These are phyloP conservation scores for Nannoperca australis DNA, from an alignment of 2,797 vertebrate genomes.

Conservation along the genomic window DNA sequence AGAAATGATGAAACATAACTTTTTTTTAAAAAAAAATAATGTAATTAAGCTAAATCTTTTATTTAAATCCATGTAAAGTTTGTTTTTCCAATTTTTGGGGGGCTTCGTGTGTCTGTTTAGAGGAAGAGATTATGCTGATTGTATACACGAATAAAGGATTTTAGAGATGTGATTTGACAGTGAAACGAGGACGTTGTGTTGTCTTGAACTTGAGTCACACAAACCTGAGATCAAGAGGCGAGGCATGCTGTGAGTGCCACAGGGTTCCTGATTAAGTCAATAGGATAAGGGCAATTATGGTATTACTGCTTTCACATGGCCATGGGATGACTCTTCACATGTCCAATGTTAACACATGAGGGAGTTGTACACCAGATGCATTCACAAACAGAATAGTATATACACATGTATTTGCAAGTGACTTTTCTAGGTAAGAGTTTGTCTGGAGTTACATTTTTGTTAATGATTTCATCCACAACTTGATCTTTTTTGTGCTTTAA, in stretches of 20 bases:
- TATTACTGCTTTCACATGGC: constrained; percentile 82
- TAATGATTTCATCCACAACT: constrained; percentile 5
- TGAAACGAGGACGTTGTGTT: constrained; percentile 47
- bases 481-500: constrained; percentile 6
- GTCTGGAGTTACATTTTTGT: constrained; percentile 16
- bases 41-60: constrained; percentile 73
- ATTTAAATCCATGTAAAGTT: constrained; percentile 69
- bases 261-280: constrained; percentile 79
- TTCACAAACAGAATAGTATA: constrained; percentile 5
- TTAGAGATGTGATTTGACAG: constrained; percentile 60
- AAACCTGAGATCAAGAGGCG: constrained; percentile 61
- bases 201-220: constrained; percentile 59
- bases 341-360: constrained; percentile 37
- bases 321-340: constrained; percentile 78
- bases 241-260: constrained; percentile 53
- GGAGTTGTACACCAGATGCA: not conserved
- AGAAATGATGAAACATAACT: constrained; percentile 71
- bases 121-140: constrained; percentile 50
- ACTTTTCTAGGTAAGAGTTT: constrained; percentile 3
- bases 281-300: constrained; percentile 83
- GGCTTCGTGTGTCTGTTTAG: constrained; percentile 69
- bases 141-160: constrained; percentile 80
- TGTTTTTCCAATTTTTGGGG: constrained; percentile 61
- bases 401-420: constrained; percentile 3
- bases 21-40: constrained; percentile 74